phyloP scores from a whole-genome alignment of 2,797 vertebrate species.

The Aselliscus stoliczkanus region DNA sequence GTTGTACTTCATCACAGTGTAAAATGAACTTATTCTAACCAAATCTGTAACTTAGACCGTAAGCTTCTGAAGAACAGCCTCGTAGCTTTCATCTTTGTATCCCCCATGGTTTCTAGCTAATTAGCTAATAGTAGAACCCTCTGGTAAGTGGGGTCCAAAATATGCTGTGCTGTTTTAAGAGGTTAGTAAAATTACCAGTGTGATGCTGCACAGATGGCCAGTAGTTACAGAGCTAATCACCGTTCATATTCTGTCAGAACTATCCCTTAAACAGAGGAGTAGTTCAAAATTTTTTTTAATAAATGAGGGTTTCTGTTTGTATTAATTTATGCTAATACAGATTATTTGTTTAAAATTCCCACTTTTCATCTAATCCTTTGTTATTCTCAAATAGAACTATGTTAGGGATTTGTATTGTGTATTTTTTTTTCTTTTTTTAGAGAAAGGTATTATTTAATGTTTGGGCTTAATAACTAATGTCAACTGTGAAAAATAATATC shows the following conservation, averaged over 20 bases:
- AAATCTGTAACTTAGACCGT: background rate
- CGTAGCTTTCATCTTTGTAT: background rate
- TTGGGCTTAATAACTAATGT: background rate
- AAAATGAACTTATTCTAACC: background rate
- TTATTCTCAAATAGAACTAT: background rate
- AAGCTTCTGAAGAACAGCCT: background rate
- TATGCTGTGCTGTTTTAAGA: background rate
- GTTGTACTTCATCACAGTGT: background rate
- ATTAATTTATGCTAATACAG: background rate
- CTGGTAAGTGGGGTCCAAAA: background rate
- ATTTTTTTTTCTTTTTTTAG: background rate
- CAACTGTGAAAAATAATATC: background rate
- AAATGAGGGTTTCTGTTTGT: background rate
- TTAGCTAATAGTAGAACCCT: background rate
- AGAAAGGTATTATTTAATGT: background rate
- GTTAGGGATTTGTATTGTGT: background rate
- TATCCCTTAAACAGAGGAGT: background rate
- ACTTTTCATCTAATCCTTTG: background rate
- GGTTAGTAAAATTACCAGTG: background rate
- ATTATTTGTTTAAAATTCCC: background rate
- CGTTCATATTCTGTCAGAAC: background rate
- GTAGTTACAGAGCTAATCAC: background rate
- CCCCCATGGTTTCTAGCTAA: background rate
- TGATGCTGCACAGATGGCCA: background rate
- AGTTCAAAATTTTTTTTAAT: background rate